These are phyloP conservation scores for Pegea sp. DNA, from an alignment of 23 tunicate genomes.

Conservation along the genomic window DNA sequence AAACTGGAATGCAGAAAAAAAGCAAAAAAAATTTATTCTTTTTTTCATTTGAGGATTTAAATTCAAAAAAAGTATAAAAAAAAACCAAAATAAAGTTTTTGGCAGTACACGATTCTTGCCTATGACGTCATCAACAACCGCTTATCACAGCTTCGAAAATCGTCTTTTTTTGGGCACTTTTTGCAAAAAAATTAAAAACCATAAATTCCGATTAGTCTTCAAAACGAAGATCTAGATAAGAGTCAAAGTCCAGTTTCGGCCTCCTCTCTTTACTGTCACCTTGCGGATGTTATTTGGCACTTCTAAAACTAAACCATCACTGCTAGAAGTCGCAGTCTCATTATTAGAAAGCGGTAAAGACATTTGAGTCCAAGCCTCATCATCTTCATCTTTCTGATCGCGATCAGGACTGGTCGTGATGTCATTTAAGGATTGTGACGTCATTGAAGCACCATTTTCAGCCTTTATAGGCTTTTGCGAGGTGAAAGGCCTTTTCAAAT, in stretches of 20 bases:
- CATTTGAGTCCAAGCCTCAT: background rate
- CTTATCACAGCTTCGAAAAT: no score
- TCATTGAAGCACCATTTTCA: background rate
- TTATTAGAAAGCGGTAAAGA: background rate
- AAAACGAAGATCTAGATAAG: no score
- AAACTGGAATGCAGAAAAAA: no score
- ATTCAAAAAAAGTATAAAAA: no score
- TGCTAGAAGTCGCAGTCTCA: background rate
- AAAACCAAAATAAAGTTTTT: no score
- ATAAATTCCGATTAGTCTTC: no score
- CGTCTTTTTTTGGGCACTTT: no score
- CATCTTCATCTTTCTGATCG: background rate
- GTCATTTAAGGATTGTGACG: background rate
- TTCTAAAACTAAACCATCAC: background rate
- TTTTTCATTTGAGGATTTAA: no score
- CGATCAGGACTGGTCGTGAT: background rate
- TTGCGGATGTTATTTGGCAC: background rate
- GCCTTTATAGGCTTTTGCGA: background rate
- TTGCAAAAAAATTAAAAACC: no score
- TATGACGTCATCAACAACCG: no score
- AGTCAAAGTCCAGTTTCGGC: background rate
- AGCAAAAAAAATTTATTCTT: no score
- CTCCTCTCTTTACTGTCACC: background rate
- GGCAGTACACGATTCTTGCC: no score
- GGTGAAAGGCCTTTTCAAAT: background rate